Evolutionary conservation across 2,888 invertebrate genomes (phyloP), one percentile per base, ranked within the genome.

Genomic region (Mantis religiosa): DNA sequence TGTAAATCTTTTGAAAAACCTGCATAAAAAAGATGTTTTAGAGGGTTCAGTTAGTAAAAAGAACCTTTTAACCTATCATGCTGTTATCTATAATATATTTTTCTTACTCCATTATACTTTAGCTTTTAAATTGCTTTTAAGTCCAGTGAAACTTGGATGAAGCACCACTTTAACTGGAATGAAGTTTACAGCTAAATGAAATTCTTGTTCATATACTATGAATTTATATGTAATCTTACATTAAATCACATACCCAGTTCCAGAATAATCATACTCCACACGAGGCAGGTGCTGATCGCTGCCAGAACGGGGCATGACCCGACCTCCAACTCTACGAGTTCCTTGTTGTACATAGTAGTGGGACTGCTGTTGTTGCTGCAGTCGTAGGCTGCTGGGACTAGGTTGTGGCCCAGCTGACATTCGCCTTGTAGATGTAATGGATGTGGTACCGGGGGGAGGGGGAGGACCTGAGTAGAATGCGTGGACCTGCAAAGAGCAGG

Each of bases 211-310:
- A 41, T 1, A 9, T 41, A 41, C 41, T 12, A 41, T 12, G 12
- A 9, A 41, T 41, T 41, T 41, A 41, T 41, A 6, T 41, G 41
- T 2, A 41, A 12, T 12, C 41, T 12, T 41, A 12, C 12, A 41
- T 41, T 41, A 41, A 41, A 7, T 9, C 1, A 87, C 87, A 30
- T n/a, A 87, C 87, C 87, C 87, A 15, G 82, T 15, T n/a, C 82
- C 87, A 81, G 82, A 30, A 25, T 89, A 87, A 25, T 89, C 88
- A 92, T 97, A 98, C 93, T 98, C 98, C 15, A 97, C 97, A 88
- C 97, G 95, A 14, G 98, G 97, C 91, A 98, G 93, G 93, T 98
- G 97, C 93, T 98, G 98, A 93, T 98, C 98, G 83, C 98, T 98
- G 30, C 98, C 98, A 88, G 98, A 98, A 88, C 98, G 95, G 27